phyloP scores from a whole-genome alignment of 1,140 invertebrate genomes.

The Neodiprion fabricii region DNA sequence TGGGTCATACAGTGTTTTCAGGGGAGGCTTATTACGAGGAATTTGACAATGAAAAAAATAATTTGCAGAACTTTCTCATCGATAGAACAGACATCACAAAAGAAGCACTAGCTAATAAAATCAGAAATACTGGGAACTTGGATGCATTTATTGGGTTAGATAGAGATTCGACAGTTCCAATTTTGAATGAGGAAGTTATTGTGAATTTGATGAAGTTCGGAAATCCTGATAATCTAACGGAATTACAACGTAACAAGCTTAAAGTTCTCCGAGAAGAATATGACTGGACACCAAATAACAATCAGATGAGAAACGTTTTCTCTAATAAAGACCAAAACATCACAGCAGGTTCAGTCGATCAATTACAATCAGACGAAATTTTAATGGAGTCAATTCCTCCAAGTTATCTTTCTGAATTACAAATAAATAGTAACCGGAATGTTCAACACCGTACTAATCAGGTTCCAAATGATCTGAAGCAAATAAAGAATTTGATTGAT shows the following conservation, averaged over 20 bases:
- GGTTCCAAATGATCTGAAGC: neutral
- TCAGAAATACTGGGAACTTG: conserved; percentile 8
- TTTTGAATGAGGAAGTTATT: neutral
- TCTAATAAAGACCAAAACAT: conserved; percentile 18
- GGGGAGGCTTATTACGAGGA: neutral
- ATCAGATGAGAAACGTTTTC: conserved; percentile 32
- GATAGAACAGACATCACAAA: conserved; percentile 7
- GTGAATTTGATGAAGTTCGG: conserved; percentile 25
- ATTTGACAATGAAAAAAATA: neutral
- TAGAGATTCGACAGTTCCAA: neutral
- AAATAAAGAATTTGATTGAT: conserved; percentile 26
- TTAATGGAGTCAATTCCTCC: neutral
- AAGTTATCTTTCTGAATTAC: conserved; percentile 23
- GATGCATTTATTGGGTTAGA: neutral
- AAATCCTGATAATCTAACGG: conserved; percentile 40
- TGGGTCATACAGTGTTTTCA: neutral
- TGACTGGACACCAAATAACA: conserved; percentile 50
- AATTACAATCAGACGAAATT: conserved; percentile 24
- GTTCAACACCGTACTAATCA: conserved; percentile 11
- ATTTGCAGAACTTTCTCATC: neutral
- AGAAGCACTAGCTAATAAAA: neutral
- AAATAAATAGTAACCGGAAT: conserved; percentile 29
- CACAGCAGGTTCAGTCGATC: neutral
- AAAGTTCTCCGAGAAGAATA: conserved; percentile 41
- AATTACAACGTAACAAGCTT: conserved; percentile 39